Conservation (phyloP, 1,140 invertebrate species). For the Caenorhabditis latens region DNA sequence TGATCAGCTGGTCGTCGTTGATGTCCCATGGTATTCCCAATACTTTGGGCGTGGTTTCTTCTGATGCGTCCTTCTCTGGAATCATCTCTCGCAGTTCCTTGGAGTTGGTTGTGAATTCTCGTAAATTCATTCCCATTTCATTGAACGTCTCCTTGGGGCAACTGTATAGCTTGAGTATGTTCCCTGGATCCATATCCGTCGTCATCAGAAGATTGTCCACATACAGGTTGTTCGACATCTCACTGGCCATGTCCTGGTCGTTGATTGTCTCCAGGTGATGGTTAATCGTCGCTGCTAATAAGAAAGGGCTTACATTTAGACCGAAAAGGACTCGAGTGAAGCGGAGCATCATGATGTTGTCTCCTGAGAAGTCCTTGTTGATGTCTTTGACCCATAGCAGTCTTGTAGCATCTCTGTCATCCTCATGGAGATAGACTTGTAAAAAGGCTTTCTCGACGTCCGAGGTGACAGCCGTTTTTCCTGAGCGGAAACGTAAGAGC, state of each 20-base stretch:
- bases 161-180: neutral
- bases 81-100: neutral
- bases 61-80: neutral
- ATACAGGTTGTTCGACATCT: conserved; percentile 57
- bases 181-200: neutral
- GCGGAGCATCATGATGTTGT: conserved; percentile 58
- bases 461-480: no score
- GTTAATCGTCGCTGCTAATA: conserved; percentile 63
- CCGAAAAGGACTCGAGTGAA: conserved; percentile 65
- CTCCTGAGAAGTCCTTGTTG: neutral
- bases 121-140: conserved; percentile 57
- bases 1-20: neutral
- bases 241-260: neutral
- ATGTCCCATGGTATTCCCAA: neutral
- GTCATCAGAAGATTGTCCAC: conserved; percentile 61
- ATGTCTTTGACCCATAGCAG: neutral
- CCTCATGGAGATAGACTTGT: no score
- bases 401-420: no score
- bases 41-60: neutral
- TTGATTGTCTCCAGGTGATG: conserved; percentile 50
- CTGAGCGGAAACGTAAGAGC: conserved; percentile 50
- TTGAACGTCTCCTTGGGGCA: conserved; percentile 45
- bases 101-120: conserved; percentile 59
- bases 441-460: no score
- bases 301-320: conserved; percentile 55